Evolutionary conservation across 1,140 invertebrate species (phyloP), one percentile per base, ranked within the genome.

Genomic region (Zaprionus kolodkinae): DNA sequence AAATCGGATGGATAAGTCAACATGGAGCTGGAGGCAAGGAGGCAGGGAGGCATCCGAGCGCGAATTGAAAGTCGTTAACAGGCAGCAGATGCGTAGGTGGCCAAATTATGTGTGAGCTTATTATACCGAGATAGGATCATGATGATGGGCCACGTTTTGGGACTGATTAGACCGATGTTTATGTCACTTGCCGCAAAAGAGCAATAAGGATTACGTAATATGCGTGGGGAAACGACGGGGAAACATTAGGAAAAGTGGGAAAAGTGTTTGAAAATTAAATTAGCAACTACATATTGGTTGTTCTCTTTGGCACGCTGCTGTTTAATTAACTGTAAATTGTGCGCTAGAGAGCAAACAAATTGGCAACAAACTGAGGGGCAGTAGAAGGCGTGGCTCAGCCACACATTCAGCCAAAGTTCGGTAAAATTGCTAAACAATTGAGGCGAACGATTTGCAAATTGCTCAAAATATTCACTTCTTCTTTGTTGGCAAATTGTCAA

Each of bases 321-420:
- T 17, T 76, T 66, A 76, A 76, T 76, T 65, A 72, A 76, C 68
- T 76, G 69, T 5, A 60, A 72, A 72, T 72, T 74, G 52, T 33
- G 43, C 59, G 45, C 72, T 25, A 70, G 66, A 69, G 67, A 57
- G 54, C 50, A 21, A 43, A 33, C 12, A 27, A 50, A 25, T 50
- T 50, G 45, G 45, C 45, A 50, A 12, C 9, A 4, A 21, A 17
- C 45, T 21, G 12, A 11, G 45, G 45, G 17, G 6, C 17, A 25
- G 4, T 0, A 12, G 5, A n/a, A 13, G 33, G 33, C 45, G 36
- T 15, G n/a, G 13, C 7, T 10, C 27, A 35, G 1, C 40, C 0
- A 45, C 40, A 45, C 40, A 45, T 45, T n/a, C n/a, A n/a, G n/a
- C n/a, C 40, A 45, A 45, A 45, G 40, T 45, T 15, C 11, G 63